Percentiles rank a stretch among this genome's conserved stretches.
These are phyloP conservation scores for Nannospalax galili DNA, from an alignment of 2,113 vertebrate genomes.

Conservation along the genomic window DNA sequence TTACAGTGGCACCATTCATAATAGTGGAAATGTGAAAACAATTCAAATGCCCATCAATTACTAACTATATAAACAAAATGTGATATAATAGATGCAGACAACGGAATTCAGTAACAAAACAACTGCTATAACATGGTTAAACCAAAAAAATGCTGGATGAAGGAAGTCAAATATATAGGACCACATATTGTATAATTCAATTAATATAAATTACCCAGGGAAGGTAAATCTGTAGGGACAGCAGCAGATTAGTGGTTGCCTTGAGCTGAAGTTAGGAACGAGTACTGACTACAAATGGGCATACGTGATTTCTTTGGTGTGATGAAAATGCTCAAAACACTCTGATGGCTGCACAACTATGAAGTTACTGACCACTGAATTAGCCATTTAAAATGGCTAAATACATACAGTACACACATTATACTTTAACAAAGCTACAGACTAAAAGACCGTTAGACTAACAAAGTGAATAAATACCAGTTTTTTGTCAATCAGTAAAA, in stretches of 20 bases:
- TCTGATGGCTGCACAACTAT: background rate
- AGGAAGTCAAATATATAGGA: background rate
- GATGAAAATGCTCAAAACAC: background rate
- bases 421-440: background rate
- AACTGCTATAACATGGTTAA: background rate
- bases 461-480: background rate
- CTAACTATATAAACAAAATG: background rate
- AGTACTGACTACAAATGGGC: background rate
- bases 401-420: background rate
- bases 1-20: background rate
- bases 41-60: background rate
- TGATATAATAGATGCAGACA: background rate
- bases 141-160: background rate
- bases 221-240: background rate
- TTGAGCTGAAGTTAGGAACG: background rate
- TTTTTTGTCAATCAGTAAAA: background rate
- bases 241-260: background rate
- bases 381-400: background rate
- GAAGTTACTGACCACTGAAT: background rate
- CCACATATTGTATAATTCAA: background rate
- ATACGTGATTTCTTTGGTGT: background rate
- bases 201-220: background rate
- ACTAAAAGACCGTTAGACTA: background rate
- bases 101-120: background rate
- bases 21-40: background rate